phyloP scores from a whole-genome alignment of 2,113 vertebrate species.

The Marmota monax region DNA sequence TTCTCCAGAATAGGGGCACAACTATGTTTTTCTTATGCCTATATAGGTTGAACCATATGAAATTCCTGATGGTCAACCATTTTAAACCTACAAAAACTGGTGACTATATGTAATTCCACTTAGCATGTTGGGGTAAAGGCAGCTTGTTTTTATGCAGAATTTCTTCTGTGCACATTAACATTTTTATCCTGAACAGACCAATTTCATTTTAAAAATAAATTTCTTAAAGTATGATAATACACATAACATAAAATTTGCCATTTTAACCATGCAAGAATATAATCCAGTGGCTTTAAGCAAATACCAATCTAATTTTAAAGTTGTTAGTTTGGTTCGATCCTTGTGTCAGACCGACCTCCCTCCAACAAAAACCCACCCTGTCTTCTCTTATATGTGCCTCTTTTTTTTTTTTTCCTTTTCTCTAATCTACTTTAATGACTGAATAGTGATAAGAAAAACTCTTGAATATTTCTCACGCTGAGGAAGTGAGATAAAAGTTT shows the following conservation, averaged over 20 bases:
- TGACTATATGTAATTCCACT: neutral
- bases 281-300: neutral
- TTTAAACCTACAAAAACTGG: constrained; percentile 30
- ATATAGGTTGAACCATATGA: neutral
- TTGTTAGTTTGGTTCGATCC: neutral
- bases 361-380: neutral
- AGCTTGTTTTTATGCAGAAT: neutral
- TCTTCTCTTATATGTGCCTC: neutral
- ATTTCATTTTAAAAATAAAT: neutral
- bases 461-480: constrained; percentile 71
- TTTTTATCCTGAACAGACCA: neutral
- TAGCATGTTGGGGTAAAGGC: neutral
- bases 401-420: neutral
- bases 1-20: neutral
- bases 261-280: neutral
- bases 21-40: neutral
- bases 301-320: constrained; percentile 19
- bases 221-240: neutral
- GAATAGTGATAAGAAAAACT: constrained; percentile 11
- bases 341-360: neutral
- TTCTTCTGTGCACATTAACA: neutral
- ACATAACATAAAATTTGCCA: neutral
- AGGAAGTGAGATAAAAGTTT: constrained; percentile 81
- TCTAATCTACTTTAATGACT: neutral
- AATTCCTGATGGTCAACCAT: constrained; percentile 43